Base-by-base conservation (phyloP, 1,140 invertebrate genomes). In the Drusus annulatus region DNA sequence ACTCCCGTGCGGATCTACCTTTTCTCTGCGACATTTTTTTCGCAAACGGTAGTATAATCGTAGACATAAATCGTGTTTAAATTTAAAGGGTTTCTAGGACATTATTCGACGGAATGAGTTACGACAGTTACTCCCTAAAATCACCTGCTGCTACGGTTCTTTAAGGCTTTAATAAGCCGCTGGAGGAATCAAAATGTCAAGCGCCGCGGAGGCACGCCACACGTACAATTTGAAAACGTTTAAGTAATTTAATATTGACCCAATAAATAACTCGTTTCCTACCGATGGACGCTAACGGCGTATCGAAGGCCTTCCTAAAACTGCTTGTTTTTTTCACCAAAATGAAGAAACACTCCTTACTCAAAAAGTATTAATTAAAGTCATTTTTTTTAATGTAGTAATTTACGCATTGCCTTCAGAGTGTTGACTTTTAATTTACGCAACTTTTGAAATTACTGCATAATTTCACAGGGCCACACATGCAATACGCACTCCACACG, bases 21-120 rank as follows among this genome's bases (percentile, higher is more conserved):
- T 8, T 52, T n/a, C 23, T 56, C 51, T 52, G 19, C 25, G 63
- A 58, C 63, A 60, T 78, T 78, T 78, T 77, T 78, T 78, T 69
- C 17, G 63, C 68, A 73, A 60, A 62, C 78, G 28, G 54, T 63
- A 79, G 78, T 65, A 31, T 78, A 45, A 50, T 51, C 21, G 25
- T 31, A 69, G 51, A 78, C 60, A 69, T 21, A 17, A 50, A 77
- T 77, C 75, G 36, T 65, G 10, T 68, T 65, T 4, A 75, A 60
- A 78, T 78, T 71, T 78, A 78, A 78, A 71, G 77, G 77, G 77
- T 78, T 78, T 51, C 68, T 71, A 71, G 68, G 36, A 71, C 31
- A 51, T 16, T 25, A 23, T 25, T 63, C 23, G 6, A 6, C 7
- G 58, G 62, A 65, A 65, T 65, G 25, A 31, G 31, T 31, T 31